phyloP scores from a whole-genome alignment of 2,888 invertebrate genomes.

The Hypercompe scribonia region DNA sequence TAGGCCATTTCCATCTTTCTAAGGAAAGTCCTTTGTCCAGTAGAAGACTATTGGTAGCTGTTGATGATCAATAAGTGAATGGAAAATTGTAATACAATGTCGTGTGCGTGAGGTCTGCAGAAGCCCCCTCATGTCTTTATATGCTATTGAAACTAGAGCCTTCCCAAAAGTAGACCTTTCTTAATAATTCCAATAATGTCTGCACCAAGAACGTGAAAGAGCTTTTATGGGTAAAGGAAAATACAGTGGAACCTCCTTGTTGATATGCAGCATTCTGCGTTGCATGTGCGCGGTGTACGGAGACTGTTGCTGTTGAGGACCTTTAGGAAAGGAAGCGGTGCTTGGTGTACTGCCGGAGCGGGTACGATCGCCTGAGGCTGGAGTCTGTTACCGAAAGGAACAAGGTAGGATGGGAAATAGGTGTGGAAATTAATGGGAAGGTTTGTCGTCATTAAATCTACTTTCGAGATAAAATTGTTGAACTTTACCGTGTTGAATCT shows the following conservation, averaged over 20 bases:
- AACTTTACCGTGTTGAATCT: not conserved
- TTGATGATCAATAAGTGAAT: not conserved
- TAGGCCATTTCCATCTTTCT: not conserved
- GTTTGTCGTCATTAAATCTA: not conserved
- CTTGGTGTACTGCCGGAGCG: constrained; percentile 75
- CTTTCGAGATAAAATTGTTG: not conserved
- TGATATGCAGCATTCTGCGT: constrained; percentile 61
- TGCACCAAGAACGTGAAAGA: not conserved
- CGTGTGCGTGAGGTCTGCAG: not conserved
- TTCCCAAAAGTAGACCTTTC: not conserved
- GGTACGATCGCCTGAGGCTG: constrained; percentile 71
- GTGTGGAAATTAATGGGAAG: not conserved
- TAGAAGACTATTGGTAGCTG: no score
- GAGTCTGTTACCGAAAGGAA: constrained; percentile 54
- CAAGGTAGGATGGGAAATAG: constrained; percentile 21
- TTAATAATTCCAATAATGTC: not conserved
- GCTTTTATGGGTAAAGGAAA: constrained; percentile 20
- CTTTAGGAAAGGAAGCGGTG: constrained; percentile 69
- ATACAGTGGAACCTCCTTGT: constrained; percentile 69
- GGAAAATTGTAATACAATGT: not conserved
- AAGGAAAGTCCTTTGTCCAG: no score
- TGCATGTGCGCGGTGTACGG: constrained; percentile 60
- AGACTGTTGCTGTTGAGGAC: constrained; percentile 43
- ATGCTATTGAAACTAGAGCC: not conserved
- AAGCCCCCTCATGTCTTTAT: constrained; percentile 1